A percentile compares a stretch with the other conserved stretches of the same genome.
Evolutionary conservation across 2,888 invertebrate species (phyloP).

Genomic region (Melanostoma mellinum): DNA sequence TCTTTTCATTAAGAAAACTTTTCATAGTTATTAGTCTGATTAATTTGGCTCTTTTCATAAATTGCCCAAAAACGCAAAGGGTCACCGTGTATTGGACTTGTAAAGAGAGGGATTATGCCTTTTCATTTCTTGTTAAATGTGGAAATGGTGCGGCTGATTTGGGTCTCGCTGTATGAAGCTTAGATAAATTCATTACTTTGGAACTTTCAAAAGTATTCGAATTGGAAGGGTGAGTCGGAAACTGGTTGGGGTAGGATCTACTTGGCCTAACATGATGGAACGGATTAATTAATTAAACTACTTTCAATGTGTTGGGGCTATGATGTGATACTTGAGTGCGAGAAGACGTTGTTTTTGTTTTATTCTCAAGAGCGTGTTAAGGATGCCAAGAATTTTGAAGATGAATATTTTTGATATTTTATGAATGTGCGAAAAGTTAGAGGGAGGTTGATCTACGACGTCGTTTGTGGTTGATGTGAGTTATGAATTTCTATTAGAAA

Average conservation of each 20-base stretch:
- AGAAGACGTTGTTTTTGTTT: conserved; percentile 18
- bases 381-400: conserved; percentile 30
- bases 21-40: conserved; percentile 82
- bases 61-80: conserved; percentile 78
- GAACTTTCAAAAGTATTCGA: conserved; percentile 32
- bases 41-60: conserved; percentile 82
- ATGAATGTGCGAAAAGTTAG: too few relatives aligned
- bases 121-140: conserved; percentile 68
- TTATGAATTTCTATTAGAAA: too few relatives aligned
- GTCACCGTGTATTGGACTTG: conserved; percentile 67
- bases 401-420: conserved; percentile 16
- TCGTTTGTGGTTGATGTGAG: too few relatives aligned
- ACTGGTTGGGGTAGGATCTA: conserved; percentile 17
- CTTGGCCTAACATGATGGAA: conserved; percentile 59
- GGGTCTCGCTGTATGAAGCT: conserved; percentile 44
- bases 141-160: conserved; percentile 34
- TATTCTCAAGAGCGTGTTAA: conserved; percentile 13
- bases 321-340: background rate
- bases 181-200: conserved; percentile 48
- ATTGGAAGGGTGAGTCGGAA: background rate
- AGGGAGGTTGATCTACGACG: too few relatives aligned
- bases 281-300: conserved; percentile 69
- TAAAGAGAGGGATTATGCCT: conserved; percentile 62
- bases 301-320: conserved; percentile 13
- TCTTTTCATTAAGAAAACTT: conserved; percentile 82